These are phyloP conservation scores for Brachionichthys hirsutus DNA, from an alignment of 2,113 vertebrate genomes.

Conservation along the genomic window DNA sequence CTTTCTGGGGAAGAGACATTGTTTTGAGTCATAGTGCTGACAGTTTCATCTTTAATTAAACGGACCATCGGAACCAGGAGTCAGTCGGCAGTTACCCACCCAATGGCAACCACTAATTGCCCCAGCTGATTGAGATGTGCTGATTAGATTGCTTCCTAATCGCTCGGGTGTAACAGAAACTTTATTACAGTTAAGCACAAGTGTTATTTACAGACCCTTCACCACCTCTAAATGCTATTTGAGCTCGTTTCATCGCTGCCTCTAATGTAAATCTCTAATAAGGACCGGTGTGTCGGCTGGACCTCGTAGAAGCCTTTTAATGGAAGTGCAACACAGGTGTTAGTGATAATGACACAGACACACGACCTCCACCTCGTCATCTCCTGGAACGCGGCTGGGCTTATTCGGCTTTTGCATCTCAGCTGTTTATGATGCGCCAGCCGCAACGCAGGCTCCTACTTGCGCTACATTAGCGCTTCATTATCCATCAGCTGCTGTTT, in stretches of 20 bases:
- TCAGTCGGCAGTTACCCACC: neutral
- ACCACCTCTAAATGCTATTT: neutral
- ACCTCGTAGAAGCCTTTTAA: neutral
- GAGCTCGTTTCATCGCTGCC: neutral
- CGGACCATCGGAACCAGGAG: neutral
- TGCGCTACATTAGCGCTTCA: neutral
- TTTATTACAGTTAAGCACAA: neutral
- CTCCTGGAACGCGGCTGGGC: neutral
- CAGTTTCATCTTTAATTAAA: neutral
- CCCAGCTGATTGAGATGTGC: conserved; percentile 6
- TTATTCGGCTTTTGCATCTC: neutral
- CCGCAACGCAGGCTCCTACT: too few relatives aligned
- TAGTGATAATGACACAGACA: neutral
- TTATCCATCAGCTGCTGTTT: neutral
- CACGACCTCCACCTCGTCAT: neutral
- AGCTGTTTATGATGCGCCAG: too few relatives aligned
- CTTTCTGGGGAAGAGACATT: neutral
- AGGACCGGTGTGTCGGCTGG: neutral
- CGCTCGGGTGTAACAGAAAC: neutral
- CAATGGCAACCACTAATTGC: neutral
- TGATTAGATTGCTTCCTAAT: neutral
- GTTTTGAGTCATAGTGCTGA: neutral
- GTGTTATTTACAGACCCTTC: conserved; percentile 1
- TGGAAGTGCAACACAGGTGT: neutral
- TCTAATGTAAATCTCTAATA: too few relatives aligned